Conservation (phyloP, 2,888 invertebrate species). For the Rhagonycha lutea region DNA sequence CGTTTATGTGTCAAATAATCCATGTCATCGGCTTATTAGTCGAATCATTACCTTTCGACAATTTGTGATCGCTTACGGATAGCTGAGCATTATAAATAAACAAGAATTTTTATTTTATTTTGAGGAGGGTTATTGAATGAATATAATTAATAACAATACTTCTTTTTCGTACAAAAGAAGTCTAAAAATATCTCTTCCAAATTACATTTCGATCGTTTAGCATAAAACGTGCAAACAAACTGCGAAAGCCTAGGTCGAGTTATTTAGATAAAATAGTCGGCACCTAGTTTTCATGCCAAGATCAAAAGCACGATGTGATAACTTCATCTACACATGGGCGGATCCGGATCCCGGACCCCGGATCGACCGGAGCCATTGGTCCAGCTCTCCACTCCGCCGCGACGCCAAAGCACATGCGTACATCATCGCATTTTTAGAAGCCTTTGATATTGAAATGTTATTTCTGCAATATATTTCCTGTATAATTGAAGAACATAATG, state of each 20-base stretch:
- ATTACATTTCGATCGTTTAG: background rate
- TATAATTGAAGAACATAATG: conserved; percentile 49
- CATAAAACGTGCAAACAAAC: conserved; percentile 9
- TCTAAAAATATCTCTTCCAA: background rate
- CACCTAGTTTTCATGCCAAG: conserved; percentile 47
- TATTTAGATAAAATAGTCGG: conserved; percentile 46
- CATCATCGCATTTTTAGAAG: conserved; percentile 36
- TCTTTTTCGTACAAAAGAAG: background rate
- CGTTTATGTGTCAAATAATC: conserved; percentile 47
- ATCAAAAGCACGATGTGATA: conserved; percentile 50
- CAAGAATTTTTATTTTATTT: background rate
- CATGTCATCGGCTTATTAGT: conserved; percentile 41
- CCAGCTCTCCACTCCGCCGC: conserved; percentile 42
- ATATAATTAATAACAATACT: background rate
- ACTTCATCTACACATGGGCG: conserved; percentile 55
- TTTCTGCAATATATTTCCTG: conserved; percentile 47
- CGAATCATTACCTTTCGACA: conserved; percentile 38
- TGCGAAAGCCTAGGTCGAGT: conserved; percentile 22
- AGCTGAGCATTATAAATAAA: background rate
- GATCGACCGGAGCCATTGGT: conserved; percentile 54
- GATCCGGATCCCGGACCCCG: conserved; percentile 54
- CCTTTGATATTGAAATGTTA: conserved; percentile 51
- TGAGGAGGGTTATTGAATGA: background rate
- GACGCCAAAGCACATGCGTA: conserved; percentile 43
- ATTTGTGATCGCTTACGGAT: background rate